Evolutionary conservation across 2,888 invertebrate species (phyloP), one percentile per base, ranked within the genome.

Genomic region (Aspidapion aeneum): DNA sequence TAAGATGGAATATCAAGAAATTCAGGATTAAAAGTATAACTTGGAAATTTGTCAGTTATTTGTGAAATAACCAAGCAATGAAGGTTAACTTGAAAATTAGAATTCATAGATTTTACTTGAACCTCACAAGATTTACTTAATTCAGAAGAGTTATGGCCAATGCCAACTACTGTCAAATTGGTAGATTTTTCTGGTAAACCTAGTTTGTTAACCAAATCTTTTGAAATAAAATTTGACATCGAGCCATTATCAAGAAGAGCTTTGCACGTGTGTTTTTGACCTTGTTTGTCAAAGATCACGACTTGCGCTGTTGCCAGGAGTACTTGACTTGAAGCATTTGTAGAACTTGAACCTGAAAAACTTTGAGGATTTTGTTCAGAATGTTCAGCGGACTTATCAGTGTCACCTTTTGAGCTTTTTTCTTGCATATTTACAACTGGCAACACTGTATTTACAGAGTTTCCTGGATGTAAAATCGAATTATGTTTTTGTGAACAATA

Each of bases 191-290:
- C 35, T 35, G 5, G 5, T 35, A 35, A 35, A 3, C 35, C 35
- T 3, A 35, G 35, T 35, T 35, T 58, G 1, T 54, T 20, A 18
- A 54, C 54, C 19, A 62, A 52, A 17, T n/a, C n/a, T 21, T 22
- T 59, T 5, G 62, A 21, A 18, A 61, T 63, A 52, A 55, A 63
- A 18, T 51, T 55, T 2, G 56, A 63, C 19, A 60, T 60, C 2
- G 60, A 60, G n/a, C 57, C 22, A 57, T 49, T 60, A 52, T 62
- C 62, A 21, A 62, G 57, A n/a, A 62, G 52, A 16, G 57, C 57
- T 7, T 57, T 49, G 2, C 19, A 48, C 57, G 62, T 59, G 22
- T 60, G 60, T 35, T 12, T 1, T 12, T 57, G 50, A 20, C 61
- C 57, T 48, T 61, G 1, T 1, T 17, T n/a, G 49, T 61, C 61